Conservation (phyloP, 2,888 invertebrate genomes). For the Limnephilus lunatus region DNA sequence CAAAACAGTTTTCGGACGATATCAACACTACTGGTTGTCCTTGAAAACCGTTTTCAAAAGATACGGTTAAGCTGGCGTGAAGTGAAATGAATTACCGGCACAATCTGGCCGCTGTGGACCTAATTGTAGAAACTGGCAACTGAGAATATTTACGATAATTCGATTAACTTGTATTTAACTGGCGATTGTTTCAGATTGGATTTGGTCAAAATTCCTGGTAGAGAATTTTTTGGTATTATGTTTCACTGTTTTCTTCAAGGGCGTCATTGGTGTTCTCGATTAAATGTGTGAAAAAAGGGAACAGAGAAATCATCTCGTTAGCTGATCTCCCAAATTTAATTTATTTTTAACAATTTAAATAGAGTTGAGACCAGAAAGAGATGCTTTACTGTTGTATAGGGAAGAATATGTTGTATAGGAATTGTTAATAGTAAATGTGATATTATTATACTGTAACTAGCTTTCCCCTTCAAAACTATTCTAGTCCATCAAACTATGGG, state of each 20-base stretch:
- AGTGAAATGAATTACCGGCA: background rate
- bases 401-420: no score
- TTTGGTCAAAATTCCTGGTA: background rate
- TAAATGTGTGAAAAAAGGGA: no score
- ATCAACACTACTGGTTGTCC: background rate
- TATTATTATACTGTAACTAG: no score
- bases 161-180: background rate
- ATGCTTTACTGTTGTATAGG: no score
- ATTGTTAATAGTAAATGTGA: no score
- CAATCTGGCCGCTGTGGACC: background rate
- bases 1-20: no score
- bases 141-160: background rate
- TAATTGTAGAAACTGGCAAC: background rate
- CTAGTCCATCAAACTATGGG: no score
- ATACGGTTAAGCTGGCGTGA: background rate
- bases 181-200: background rate
- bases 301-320: no score
- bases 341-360: no score
- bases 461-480: no score
- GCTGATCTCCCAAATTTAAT: no score
- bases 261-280: background rate
- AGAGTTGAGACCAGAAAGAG: no score
- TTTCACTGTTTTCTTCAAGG: background rate
- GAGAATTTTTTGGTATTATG: background rate
- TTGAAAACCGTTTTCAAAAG: background rate